Evolutionary conservation across 2,888 invertebrate genomes (phyloP), one percentile per base, ranked within the genome.

Genomic region (Metellina segmentata): DNA sequence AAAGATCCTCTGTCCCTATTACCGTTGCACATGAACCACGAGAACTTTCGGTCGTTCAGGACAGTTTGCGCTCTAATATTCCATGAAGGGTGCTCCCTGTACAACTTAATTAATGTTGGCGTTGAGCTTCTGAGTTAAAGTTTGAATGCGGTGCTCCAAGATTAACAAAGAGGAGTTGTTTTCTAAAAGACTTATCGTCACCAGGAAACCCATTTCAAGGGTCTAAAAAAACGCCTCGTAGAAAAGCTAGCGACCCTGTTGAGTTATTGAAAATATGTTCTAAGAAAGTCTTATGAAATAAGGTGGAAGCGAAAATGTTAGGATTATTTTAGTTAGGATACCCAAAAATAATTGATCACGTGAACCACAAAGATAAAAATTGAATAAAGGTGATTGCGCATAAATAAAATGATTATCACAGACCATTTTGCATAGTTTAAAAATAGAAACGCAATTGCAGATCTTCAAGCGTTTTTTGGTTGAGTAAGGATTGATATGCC

Each of bases 31-130:
- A 90, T 85, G 85, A 85, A 79, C 85, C 85, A 78, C 78, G 48
- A 48, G 89, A 75, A 83, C 69, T 79, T 79, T 70, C 34, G 90
- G 85, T 90, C 86, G 90, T 91, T 91, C 90, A 86, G 90, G 86
- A 91, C 86, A 86, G 90, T 91, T 91, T 91, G 81, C 85, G 69
- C 90, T 86, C 90, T 91, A 91, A 91, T 91, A 91, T 77, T 91
- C 90, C 90, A 86, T 91, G 90, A 91, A 91, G 71, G 82, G 75
- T 86, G 86, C 81, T 90, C 74, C 85, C 85, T 79, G 90, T 86
- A 81, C 81, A 71, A 71, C 86, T 91, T 91, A 86, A 91, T 91
- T 91, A 91, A 91, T 91, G 85, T 86, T 81, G 90, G 81, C 90
- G 90, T 90, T 91, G 90, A 91, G 90, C 86, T 91, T 74, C 85